Percentiles rank a stretch among this genome's conserved stretches.
These are phyloP conservation scores for Stegophylla sp. DNA, from an alignment of 2,888 invertebrate species.

Conservation along the genomic window DNA sequence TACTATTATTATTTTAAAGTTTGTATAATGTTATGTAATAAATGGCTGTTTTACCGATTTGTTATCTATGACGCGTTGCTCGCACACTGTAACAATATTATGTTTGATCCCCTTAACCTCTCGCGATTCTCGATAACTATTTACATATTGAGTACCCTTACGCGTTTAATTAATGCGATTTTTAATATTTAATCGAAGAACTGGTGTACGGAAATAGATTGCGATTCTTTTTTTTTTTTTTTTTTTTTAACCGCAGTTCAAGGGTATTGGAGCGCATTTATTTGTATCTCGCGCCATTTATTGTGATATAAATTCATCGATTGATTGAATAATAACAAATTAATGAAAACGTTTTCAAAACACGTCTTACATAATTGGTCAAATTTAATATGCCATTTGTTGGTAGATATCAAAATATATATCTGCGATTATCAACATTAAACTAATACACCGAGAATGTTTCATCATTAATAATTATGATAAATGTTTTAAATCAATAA, in stretches of 20 bases:
- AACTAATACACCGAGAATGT: too few species aligned
- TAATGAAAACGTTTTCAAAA: too few species aligned
- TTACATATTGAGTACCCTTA: background rate
- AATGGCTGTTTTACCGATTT: background rate
- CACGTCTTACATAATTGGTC: too few species aligned
- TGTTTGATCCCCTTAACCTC: slow-evolving; percentile 17
- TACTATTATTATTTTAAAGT: slow-evolving; percentile 10
- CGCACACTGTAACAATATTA: background rate
- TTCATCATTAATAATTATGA: too few species aligned
- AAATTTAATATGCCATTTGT: too few species aligned
- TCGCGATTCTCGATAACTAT: slow-evolving; percentile 3
- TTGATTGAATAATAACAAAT: too few species aligned
- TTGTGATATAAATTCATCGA: too few species aligned
- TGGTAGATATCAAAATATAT: too few species aligned
- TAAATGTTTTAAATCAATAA: too few species aligned
- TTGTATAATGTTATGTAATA: slow-evolving; percentile 3
- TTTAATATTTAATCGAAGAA: background rate
- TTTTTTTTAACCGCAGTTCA: slow-evolving; percentile 20
- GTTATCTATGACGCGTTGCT: background rate
- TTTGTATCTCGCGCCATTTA: too few species aligned
- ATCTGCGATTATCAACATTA: too few species aligned
- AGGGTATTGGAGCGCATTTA: background rate
- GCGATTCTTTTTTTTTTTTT: background rate
- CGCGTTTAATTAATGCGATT: background rate
- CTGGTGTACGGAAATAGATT: background rate